A percentile compares a stretch with the other conserved stretches of the same genome.
Evolutionary conservation across 2,888 invertebrate genomes (phyloP).

Genomic region (Gasteruption jaculator): DNA sequence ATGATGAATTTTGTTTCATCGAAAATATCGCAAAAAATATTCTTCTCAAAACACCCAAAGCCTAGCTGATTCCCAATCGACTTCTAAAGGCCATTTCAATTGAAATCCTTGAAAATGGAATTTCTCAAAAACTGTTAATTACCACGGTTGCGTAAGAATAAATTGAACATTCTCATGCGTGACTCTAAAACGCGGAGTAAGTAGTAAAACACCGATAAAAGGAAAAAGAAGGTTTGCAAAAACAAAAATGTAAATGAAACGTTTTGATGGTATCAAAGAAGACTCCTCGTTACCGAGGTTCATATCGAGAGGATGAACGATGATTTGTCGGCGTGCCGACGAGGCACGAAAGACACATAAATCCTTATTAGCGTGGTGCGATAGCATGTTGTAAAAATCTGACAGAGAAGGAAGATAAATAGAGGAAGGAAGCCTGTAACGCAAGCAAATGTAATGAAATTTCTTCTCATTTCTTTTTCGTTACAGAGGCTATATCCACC

Average conservation of each 20-base stretch:
- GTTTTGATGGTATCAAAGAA: no score
- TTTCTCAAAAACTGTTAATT: no score
- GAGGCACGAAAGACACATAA: constrained; percentile 30
- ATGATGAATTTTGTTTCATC: no score
- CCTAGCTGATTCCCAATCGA: no score
- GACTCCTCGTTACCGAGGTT: no score
- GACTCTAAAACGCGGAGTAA: background rate
- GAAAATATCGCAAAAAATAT: no score
- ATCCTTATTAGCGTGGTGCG: constrained; percentile 34
- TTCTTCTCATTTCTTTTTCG: constrained; percentile 10
- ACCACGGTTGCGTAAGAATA: no score
- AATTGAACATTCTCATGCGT: no score
- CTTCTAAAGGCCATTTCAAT: no score
- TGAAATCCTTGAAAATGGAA: no score
- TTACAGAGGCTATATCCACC: constrained; percentile 31
- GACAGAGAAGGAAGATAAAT: constrained; percentile 2
- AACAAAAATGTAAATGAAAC: constrained; percentile 13
- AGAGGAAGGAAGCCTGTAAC: no score
- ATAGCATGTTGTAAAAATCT: constrained; percentile 20
- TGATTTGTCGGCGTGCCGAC: constrained; percentile 26
- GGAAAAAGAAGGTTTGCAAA: constrained; percentile 9
- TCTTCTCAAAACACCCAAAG: no score
- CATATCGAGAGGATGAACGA: constrained; percentile 28
- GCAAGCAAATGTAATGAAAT: background rate
- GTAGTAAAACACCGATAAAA: background rate